Percentiles rank a stretch among this genome's conserved stretches.
Evolutionary conservation across 2,797 vertebrate genomes (phyloP).

Genomic region (Craterocephalus amniculus): DNA sequence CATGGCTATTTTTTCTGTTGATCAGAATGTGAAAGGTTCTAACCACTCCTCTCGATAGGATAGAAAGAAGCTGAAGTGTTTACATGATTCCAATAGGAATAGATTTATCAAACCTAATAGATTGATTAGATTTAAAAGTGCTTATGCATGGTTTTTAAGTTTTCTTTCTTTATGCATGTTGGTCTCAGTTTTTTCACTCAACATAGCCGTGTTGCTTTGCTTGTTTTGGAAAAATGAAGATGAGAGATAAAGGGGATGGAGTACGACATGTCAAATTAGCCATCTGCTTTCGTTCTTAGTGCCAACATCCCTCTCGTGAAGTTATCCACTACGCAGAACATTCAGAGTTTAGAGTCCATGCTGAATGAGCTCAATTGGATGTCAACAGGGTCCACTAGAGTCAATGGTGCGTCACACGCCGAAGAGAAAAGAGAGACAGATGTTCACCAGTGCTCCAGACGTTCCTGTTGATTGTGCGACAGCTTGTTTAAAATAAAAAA

Average conservation of each 20-base stretch:
- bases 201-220: background rate
- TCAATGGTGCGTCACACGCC: background rate
- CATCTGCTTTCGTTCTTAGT: background rate
- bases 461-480: background rate
- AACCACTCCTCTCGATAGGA: no score
- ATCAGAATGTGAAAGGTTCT: no score
- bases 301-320: background rate
- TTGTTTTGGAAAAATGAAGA: background rate
- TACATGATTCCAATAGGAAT: no score
- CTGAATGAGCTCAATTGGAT: background rate
- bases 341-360: background rate
- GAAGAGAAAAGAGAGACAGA: slow-evolving; percentile 25
- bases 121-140: no score
- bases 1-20: no score
- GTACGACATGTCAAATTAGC: background rate
- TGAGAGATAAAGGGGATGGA: background rate
- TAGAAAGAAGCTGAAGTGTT: no score
- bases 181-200: background rate
- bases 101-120: no score
- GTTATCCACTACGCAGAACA: background rate
- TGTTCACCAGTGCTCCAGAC: background rate
- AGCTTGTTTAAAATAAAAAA: no score
- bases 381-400: background rate
- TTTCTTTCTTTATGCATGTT: no score
- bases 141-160: no score